Evolutionary conservation across 2,797 vertebrate genomes (phyloP).

Genomic region (Aphelocoma californica): DNA sequence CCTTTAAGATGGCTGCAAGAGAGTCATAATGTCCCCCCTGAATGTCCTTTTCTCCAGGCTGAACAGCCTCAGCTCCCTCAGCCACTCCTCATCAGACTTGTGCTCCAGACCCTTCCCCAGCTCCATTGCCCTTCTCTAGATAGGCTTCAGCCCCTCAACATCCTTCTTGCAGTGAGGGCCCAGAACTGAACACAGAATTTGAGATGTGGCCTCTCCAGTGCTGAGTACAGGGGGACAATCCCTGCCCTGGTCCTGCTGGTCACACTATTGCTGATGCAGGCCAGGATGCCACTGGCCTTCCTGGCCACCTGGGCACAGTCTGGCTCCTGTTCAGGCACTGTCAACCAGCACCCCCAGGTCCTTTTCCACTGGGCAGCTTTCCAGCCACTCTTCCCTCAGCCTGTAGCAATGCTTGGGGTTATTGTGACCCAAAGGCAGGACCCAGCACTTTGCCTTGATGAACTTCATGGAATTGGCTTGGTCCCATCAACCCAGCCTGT

Average conservation of each 20-base stretch:
- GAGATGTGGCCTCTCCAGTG: background rate
- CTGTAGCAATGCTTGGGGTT: fast-evolving
- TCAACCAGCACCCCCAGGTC: background rate
- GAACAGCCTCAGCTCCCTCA: background rate
- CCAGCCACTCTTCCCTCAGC: background rate
- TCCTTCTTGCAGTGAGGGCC: background rate
- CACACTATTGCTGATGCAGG: background rate
- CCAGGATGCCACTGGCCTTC: background rate
- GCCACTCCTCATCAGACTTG: fast-evolving
- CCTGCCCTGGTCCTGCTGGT: background rate
- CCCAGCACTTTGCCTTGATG: background rate
- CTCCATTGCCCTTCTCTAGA: fast-evolving
- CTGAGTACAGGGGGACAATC: background rate
- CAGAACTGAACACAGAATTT: background rate
- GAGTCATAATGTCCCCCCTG: background rate
- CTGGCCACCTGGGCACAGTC: background rate
- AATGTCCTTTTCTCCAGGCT: background rate
- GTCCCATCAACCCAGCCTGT: background rate
- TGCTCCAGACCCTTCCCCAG: background rate
- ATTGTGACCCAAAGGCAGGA: background rate
- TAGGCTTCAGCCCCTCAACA: fast-evolving
- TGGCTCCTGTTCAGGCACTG: background rate
- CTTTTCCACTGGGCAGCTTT: background rate
- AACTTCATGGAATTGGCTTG: background rate
- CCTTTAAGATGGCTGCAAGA: background rate